A percentile compares a stretch with the other conserved stretches of the same genome.
These are phyloP conservation scores for Drosophila orena DNA, from an alignment of 1,140 invertebrate species.

Conservation along the genomic window DNA sequence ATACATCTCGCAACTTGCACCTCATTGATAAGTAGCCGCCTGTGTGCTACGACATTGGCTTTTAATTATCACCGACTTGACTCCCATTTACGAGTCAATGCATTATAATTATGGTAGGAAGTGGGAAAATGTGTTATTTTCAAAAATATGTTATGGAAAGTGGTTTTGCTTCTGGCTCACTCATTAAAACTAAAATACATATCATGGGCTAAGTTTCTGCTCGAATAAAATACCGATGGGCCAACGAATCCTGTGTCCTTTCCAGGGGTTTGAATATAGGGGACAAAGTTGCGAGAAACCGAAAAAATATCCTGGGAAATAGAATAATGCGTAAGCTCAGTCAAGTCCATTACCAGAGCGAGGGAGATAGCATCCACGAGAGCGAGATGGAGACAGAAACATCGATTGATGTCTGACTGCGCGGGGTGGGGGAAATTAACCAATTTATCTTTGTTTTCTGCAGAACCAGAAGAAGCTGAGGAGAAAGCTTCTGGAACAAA, in stretches of 20 bases:
- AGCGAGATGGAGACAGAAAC: slow-evolving; percentile 36
- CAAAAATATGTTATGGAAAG: too few relatives aligned
- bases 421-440: slow-evolving; percentile 82
- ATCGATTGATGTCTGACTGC: slow-evolving; percentile 83
- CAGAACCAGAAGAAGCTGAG: slow-evolving; percentile 40
- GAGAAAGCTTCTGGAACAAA: slow-evolving; percentile 38
- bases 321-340: slow-evolving; percentile 74
- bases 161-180: too few relatives aligned
- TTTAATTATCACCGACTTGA: slow-evolving; percentile 58
- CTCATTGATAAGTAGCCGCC: slow-evolving; percentile 53
- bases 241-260: slow-evolving; percentile 25
- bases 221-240: not conserved
- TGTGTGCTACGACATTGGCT: slow-evolving; percentile 53
- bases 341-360: slow-evolving; percentile 79
- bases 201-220: too few relatives aligned
- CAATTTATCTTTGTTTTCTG: slow-evolving; percentile 85
- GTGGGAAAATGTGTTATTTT: too few relatives aligned
- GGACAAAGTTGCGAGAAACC: slow-evolving; percentile 14
- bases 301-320: slow-evolving; percentile 37
- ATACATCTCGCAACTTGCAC: slow-evolving; percentile 64
- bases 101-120: not conserved
- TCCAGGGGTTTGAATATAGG: slow-evolving; percentile 1
- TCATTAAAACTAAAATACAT: too few relatives aligned
- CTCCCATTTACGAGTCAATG: slow-evolving; percentile 22
- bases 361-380: slow-evolving; percentile 16